phyloP scores from a whole-genome alignment of 2,888 invertebrate species.

The Eubasilissa splendida region DNA sequence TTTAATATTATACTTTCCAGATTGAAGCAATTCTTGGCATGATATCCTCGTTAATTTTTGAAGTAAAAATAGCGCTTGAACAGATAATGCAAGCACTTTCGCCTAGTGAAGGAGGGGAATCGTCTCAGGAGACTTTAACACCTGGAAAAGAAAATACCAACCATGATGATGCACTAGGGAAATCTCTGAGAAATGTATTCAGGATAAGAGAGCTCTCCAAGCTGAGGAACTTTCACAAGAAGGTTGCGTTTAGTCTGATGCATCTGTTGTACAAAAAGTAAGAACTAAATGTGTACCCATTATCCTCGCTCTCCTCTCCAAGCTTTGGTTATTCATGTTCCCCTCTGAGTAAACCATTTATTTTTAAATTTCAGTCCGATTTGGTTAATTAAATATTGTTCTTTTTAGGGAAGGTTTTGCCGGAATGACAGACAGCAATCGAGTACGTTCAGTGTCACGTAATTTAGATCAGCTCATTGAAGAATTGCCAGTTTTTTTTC shows the following conservation, averaged over 20 bases:
- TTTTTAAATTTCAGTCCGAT: not conserved
- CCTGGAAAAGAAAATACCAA: conserved; percentile 58
- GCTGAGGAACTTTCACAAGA: conserved; percentile 72
- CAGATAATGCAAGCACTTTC: conserved; percentile 72
- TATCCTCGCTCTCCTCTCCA: no score
- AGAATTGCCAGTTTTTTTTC: conserved; percentile 76
- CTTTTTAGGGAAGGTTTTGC: conserved; percentile 73
- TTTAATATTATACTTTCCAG: conserved; percentile 63
- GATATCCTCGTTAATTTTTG: conserved; percentile 62
- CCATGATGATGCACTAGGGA: conserved; percentile 60
- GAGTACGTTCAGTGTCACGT: conserved; percentile 74
- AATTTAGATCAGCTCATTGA: conserved; percentile 77
- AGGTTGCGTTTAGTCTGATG: conserved; percentile 70
- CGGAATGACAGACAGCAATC: conserved; percentile 74
- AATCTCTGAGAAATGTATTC: conserved; percentile 64
- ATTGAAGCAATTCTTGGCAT: conserved; percentile 76
- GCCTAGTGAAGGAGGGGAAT: conserved; percentile 59
- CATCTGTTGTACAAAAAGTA: conserved; percentile 74
- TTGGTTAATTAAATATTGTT: not conserved
- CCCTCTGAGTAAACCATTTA: not conserved
- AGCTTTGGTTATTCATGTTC: no score
- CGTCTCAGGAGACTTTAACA: conserved; percentile 56
- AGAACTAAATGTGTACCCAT: not conserved
- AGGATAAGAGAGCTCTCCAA: conserved; percentile 73
- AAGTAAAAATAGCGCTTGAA: conserved; percentile 69